These are phyloP conservation scores for Dendronephthya gigantea DNA, from an alignment of 64 coral and sea anemone species.

Conservation along the genomic window DNA sequence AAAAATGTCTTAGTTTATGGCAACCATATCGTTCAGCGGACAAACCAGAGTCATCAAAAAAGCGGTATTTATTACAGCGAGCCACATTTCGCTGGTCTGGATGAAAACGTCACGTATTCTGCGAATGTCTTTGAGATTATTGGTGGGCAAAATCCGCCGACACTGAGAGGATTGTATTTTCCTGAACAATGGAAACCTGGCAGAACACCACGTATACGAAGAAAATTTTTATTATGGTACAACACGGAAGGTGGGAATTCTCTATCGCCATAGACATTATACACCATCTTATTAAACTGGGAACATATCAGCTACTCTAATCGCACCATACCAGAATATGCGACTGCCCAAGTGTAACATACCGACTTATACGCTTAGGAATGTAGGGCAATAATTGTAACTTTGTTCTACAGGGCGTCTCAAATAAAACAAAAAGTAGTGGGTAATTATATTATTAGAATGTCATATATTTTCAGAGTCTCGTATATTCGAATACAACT, in stretches of 20 bases:
- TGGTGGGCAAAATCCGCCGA: not conserved
- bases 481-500: too few relatives aligned
- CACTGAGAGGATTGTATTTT: conserved; percentile 7
- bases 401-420: too few relatives aligned
- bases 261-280: not conserved
- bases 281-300: not conserved
- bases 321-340: too few relatives aligned
- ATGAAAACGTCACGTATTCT: conserved; percentile 25
- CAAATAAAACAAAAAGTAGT: too few relatives aligned
- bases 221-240: conserved; percentile 18
- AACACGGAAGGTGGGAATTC: not conserved
- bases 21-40: conserved; percentile 22
- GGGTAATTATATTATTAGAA: too few relatives aligned
- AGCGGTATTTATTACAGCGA: conserved; percentile 17
- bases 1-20: conserved; percentile 32
- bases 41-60: not conserved
- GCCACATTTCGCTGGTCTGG: not conserved
- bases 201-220: conserved; percentile 21
- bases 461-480: too few relatives aligned
- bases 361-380: too few relatives aligned
- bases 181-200: conserved; percentile 8
- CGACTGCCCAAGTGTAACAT: too few relatives aligned
- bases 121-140: conserved; percentile 34
- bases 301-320: not conserved
- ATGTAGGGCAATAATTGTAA: too few relatives aligned